Conservation (phyloP, 2,888 invertebrate genomes). For the Cephus pygmeus region DNA sequence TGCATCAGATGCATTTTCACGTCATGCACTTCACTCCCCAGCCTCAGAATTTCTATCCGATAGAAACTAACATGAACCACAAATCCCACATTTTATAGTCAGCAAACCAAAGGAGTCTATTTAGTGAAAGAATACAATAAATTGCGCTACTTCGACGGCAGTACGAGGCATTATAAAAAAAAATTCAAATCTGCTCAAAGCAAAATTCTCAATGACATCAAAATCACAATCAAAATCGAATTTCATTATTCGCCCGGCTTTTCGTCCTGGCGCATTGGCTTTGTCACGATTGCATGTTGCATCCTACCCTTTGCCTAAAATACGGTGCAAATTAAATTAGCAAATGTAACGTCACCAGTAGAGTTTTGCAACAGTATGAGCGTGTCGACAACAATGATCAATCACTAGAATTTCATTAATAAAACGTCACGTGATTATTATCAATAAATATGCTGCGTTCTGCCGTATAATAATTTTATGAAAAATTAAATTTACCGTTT, state of each 20-base stretch:
- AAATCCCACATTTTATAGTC: background rate
- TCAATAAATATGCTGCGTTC: background rate
- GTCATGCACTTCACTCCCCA: background rate
- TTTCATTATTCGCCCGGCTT: background rate
- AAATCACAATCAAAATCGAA: background rate
- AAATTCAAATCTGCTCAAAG: background rate
- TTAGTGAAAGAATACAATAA: background rate
- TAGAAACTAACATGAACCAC: background rate
- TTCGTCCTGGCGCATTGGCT: background rate
- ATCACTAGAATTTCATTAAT: background rate
- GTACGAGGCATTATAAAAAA: background rate
- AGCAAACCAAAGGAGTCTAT: background rate
- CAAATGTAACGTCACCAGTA: background rate
- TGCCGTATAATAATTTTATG: background rate
- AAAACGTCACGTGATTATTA: background rate
- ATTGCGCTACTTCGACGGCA: background rate
- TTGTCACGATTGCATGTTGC: background rate
- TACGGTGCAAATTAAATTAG: background rate
- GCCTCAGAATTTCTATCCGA: background rate
- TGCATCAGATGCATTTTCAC: background rate
- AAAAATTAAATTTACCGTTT: background rate
- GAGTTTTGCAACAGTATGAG: no score
- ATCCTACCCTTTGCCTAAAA: background rate
- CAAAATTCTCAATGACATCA: background rate
- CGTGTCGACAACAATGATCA: background rate